phyloP scores from a whole-genome alignment of 2,113 vertebrate genomes.

The Psophia crepitans region DNA sequence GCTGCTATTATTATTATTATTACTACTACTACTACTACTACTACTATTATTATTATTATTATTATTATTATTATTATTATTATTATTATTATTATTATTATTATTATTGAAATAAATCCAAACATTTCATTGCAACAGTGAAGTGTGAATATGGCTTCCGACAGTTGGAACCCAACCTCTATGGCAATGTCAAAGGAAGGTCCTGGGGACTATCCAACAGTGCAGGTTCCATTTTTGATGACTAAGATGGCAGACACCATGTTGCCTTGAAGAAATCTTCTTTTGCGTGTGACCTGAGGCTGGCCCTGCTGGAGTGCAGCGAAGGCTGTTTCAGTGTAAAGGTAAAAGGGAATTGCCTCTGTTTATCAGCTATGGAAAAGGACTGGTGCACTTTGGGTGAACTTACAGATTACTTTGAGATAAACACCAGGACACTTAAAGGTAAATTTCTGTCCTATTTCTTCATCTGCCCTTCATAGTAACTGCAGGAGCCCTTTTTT shows the following conservation, averaged over 20 bases:
- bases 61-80: not conserved
- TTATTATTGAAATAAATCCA: not conserved
- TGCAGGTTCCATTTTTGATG: not conserved
- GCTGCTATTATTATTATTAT: not conserved
- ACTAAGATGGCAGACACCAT: not conserved
- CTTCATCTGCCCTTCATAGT: not conserved
- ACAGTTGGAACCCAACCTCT: not conserved
- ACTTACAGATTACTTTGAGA: not conserved
- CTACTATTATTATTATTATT: not conserved
- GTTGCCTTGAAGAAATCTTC: not conserved
- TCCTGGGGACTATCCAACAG: not conserved
- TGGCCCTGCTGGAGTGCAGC: not conserved
- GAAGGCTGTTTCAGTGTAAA: not conserved
- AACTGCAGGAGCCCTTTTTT: not conserved
- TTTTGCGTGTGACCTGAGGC: not conserved
- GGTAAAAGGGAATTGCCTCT: not conserved
- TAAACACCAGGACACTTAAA: not conserved
- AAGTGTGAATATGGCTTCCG: not conserved
- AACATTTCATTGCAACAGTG: not conserved
- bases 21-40: too few relatives aligned
- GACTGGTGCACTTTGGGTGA: not conserved
- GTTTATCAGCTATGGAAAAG: not conserved
- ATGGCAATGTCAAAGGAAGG: not conserved
- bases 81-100: not conserved
- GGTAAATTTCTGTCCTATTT: not conserved